Conservation (phyloP, 2,113 vertebrate species). For the Willisornis vidua region DNA sequence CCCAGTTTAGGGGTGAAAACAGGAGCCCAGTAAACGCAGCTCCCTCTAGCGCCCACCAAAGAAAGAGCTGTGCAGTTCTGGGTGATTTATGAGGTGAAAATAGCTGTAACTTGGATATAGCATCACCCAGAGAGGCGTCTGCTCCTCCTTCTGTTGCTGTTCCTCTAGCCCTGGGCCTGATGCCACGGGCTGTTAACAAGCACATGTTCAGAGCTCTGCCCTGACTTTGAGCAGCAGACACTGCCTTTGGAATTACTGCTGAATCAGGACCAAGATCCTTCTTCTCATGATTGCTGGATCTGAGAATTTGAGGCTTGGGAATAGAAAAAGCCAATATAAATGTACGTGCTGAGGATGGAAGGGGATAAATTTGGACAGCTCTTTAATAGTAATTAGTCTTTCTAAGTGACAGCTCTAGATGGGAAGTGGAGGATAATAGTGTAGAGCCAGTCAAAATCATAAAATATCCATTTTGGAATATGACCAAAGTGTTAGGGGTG, state of each 20-base stretch:
- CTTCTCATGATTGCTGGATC: not conserved
- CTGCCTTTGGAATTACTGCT: not conserved
- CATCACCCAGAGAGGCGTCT: not conserved
- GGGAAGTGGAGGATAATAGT: not conserved
- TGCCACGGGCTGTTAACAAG: not conserved
- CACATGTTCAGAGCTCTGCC: not conserved
- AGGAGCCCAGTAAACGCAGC: not conserved
- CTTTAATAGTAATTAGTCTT: constrained; percentile 11
- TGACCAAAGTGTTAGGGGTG: not conserved
- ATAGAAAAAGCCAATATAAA: not conserved
- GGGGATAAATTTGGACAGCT: not conserved
- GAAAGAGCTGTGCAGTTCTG: not conserved
- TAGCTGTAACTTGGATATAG: not conserved
- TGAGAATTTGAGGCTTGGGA: not conserved
- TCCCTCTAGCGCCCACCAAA: constrained; percentile 15
- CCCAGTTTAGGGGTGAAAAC: not conserved
- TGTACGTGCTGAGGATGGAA: not conserved
- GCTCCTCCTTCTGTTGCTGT: not conserved
- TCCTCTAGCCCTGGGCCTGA: not conserved
- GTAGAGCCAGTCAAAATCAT: not conserved
- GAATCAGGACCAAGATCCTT: not conserved
- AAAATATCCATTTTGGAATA: not conserved
- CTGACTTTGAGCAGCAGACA: not conserved
- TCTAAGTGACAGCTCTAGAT: not conserved
- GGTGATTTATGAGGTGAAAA: not conserved